A percentile compares a stretch with the other conserved stretches of the same genome.
These are phyloP conservation scores for Ophion slaviceki DNA, from an alignment of 2,888 invertebrate species.

Conservation along the genomic window DNA sequence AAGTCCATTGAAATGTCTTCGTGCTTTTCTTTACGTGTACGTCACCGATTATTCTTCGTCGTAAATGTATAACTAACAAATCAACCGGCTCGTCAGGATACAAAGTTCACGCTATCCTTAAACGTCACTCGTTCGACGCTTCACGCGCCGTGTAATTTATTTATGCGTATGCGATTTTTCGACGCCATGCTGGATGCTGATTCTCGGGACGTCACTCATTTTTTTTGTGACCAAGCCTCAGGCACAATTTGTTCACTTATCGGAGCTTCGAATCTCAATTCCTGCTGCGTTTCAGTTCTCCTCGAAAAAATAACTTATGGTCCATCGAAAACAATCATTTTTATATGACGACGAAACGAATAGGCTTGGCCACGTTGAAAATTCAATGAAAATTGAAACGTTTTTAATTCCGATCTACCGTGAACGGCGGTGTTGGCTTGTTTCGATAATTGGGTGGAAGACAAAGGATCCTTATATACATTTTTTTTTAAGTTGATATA, in stretches of 20 bases:
- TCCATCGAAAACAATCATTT: too few species aligned
- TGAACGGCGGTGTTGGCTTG: too few species aligned
- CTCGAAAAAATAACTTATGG: too few species aligned
- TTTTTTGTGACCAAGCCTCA: background rate
- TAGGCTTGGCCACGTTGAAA: too few species aligned
- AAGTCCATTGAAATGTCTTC: background rate
- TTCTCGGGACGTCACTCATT: background rate
- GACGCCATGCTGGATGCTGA: constrained; percentile 2
- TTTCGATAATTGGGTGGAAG: too few species aligned
- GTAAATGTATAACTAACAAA: background rate
- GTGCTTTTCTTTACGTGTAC: background rate
- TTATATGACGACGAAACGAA: too few species aligned
- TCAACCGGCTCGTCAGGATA: constrained; percentile 22
- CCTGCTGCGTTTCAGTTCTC: background rate
- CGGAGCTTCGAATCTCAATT: too few species aligned
- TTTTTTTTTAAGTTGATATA: too few species aligned
- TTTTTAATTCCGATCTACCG: too few species aligned
- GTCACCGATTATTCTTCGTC: background rate
- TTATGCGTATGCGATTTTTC: constrained; percentile 11
- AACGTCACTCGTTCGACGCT: constrained; percentile 24
- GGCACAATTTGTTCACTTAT: too few species aligned
- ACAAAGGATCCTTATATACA: too few species aligned
- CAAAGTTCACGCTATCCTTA: constrained; percentile 21
- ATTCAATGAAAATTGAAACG: too few species aligned
- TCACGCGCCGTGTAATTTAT: constrained; percentile 19